Base-by-base conservation (phyloP, 2,888 invertebrate species). In the Andrena bucephala region DNA sequence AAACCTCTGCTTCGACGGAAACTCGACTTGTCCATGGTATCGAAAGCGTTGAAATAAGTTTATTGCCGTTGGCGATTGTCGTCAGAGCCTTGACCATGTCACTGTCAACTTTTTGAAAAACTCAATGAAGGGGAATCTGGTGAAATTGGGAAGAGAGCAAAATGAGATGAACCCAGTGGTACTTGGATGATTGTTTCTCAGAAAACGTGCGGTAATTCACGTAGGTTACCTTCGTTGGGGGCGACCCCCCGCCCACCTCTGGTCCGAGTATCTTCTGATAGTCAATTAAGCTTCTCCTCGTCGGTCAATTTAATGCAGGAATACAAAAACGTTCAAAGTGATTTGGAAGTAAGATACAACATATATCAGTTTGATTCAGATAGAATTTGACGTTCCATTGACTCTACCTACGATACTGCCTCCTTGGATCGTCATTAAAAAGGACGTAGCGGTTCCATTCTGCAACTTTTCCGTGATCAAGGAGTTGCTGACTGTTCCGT, bases 261-360 rank as follows among this genome's bases (percentile, higher is more conserved):
- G 8, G 52, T 42, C 65, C n/a, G 62, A 71, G 68, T 83, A 86
- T 86, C 83, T 79, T 86, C 76, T 77, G 81, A 81, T 79, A 88
- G 88, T 88, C 88, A 89, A 90, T 90, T 89, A 89, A 81, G 65
- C 76, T 72, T 67, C 29, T 54, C 27, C 72, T 60, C 70, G 71
- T 82, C 84, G 67, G 80, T 60, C 76, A 36, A 73, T 79, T 77
- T 71, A 81, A 67, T 42, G 2, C 2, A n/a, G 36, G 36, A 24
- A 27, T 57, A 57, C 13, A 8, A 4, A 20, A 3, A 36, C 62
- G 62, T 36, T 42, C 42, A 16, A 42, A 42, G 13, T 16, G 42
- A 4, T 13, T 42, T 54, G n/a, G 54, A 8, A 54, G 24, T 7
- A 54, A 2, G 52, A n/a, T 52, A 2, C 52, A 52, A 8, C 8